phyloP scores from a whole-genome alignment of 2,797 vertebrate species.

The Morelia viridis region DNA sequence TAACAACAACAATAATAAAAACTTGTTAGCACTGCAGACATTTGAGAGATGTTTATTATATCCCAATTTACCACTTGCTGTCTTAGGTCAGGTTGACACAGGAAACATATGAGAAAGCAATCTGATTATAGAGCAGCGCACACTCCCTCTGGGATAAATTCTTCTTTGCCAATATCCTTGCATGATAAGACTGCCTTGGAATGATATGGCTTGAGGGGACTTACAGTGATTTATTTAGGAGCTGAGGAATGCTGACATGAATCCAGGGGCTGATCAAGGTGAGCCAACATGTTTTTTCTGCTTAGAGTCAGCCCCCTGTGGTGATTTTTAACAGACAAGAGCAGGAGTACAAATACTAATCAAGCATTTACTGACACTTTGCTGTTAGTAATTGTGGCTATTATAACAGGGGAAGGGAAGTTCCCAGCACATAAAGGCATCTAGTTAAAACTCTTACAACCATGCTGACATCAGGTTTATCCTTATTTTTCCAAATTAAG shows the following conservation, averaged over 20 bases:
- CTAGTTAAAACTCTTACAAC: background rate
- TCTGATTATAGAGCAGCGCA: slow-evolving; percentile 10
- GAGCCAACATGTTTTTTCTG: background rate
- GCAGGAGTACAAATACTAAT: background rate
- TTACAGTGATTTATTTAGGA: background rate
- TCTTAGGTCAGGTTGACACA: slow-evolving; percentile 16
- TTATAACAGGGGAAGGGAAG: background rate
- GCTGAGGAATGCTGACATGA: background rate
- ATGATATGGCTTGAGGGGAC: background rate
- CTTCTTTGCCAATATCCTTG: background rate
- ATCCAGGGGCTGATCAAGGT: background rate
- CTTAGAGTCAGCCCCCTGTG: background rate
- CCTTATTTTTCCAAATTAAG: background rate
- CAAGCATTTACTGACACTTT: background rate
- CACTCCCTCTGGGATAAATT: background rate
- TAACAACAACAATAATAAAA: background rate
- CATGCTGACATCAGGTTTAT: background rate
- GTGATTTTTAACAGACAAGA: background rate
- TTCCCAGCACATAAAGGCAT: background rate
- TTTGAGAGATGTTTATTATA: background rate
- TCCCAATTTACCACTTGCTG: background rate
- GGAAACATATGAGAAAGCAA: slow-evolving; percentile 1
- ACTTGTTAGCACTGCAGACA: background rate
- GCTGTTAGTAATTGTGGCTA: background rate
- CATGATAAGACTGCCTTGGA: background rate